Conservation (phyloP, 2,888 invertebrate genomes). For the Callosobruchus maculatus region DNA sequence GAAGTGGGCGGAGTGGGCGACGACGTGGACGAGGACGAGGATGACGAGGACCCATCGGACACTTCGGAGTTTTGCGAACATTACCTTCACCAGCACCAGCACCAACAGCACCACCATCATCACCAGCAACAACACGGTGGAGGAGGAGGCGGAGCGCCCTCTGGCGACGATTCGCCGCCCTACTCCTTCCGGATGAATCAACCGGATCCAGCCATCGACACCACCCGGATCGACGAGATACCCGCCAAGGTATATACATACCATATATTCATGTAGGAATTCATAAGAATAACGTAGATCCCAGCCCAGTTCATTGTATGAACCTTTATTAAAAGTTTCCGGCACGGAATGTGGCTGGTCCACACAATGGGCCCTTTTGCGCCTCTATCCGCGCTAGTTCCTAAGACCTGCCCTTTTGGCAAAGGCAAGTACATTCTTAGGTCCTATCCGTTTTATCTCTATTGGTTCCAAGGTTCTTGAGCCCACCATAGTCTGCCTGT, state of each 20-base stretch:
- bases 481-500: no score
- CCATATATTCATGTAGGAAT: no score
- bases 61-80: slow-evolving; percentile 47
- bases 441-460: no score
- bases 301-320: no score
- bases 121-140: background rate
- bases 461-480: no score
- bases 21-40: slow-evolving; percentile 44
- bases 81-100: background rate
- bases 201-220: slow-evolving; percentile 70
- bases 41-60: slow-evolving; percentile 36
- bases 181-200: slow-evolving; percentile 58
- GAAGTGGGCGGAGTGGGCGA: slow-evolving; percentile 41
- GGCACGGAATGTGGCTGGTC: no score
- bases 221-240: slow-evolving; percentile 83
- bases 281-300: no score
- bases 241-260: slow-evolving; percentile 77
- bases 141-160: background rate
- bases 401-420: no score
- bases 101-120: background rate
- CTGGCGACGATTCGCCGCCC: background rate
- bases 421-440: no score
- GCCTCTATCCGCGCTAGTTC: no score
- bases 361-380: no score
- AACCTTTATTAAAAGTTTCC: no score